These are phyloP conservation scores for Cephalopterus ornatus DNA, from an alignment of 2,113 vertebrate species.

Conservation along the genomic window DNA sequence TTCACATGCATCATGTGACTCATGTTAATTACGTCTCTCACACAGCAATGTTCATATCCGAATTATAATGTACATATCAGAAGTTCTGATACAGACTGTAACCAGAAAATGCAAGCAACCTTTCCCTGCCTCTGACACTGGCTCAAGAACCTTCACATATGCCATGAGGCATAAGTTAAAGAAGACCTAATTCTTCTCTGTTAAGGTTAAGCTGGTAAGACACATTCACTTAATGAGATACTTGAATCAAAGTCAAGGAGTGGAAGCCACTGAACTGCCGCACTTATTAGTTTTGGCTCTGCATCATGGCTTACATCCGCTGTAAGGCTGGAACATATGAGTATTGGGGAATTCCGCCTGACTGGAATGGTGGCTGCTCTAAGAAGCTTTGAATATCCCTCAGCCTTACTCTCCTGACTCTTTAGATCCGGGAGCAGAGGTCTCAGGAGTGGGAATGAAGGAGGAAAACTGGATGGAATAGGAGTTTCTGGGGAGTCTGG, in stretches of 20 bases:
- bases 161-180: fast-evolving
- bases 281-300: background rate
- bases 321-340: background rate
- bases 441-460: background rate
- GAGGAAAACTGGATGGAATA: background rate
- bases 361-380: background rate
- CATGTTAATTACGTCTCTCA: background rate
- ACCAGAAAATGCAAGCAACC: background rate
- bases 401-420: background rate
- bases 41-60: background rate
- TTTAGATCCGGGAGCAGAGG: background rate
- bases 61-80: background rate
- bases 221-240: background rate
- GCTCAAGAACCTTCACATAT: background rate
- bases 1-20: background rate
- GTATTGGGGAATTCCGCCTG: background rate
- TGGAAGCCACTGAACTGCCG: background rate
- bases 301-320: background rate
- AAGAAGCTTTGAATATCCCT: background rate
- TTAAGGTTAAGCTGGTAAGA: background rate
- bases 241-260: background rate
- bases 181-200: background rate
- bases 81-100: background rate
- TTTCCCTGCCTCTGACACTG: background rate
- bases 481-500: background rate